Evolutionary conservation across 2,797 vertebrate species (phyloP).

Genomic region (Lagorchestes hirsutus): DNA sequence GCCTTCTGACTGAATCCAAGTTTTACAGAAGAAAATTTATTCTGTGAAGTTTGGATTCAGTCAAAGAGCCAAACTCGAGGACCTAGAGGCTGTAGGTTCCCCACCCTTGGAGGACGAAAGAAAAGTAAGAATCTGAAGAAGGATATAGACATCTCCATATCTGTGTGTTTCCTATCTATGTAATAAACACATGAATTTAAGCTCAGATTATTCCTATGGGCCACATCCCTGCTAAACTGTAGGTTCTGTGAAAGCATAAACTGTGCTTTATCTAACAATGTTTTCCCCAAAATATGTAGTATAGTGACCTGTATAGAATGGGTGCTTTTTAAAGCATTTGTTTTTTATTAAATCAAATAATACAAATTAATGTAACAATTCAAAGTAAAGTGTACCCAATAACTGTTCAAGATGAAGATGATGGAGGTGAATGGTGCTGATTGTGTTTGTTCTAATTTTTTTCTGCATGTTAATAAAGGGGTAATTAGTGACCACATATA

Average conservation of each 20-base stretch:
- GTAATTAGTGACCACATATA: neutral
- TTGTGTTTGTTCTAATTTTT: neutral
- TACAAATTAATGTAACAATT: neutral
- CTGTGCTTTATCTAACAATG: neutral
- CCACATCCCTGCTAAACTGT: too few relatives aligned
- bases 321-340: neutral
- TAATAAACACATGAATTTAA: neutral
- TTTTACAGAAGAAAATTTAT: too few relatives aligned
- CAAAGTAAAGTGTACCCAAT: neutral
- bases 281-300: neutral
- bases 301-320: neutral
- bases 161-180: neutral
- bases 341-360: neutral
- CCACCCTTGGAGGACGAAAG: too few relatives aligned
- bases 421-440: neutral
- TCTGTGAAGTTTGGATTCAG: too few relatives aligned
- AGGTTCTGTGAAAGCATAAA: neutral
- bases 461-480: neutral
- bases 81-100: too few relatives aligned
- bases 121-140: neutral
- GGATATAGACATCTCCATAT: neutral
- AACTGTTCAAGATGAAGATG: neutral
- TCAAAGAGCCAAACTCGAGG: too few relatives aligned
- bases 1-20: too few relatives aligned
- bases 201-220: too few relatives aligned